phyloP scores from a whole-genome alignment of 2,113 vertebrate genomes.

The Pelodiscus sinensis region DNA sequence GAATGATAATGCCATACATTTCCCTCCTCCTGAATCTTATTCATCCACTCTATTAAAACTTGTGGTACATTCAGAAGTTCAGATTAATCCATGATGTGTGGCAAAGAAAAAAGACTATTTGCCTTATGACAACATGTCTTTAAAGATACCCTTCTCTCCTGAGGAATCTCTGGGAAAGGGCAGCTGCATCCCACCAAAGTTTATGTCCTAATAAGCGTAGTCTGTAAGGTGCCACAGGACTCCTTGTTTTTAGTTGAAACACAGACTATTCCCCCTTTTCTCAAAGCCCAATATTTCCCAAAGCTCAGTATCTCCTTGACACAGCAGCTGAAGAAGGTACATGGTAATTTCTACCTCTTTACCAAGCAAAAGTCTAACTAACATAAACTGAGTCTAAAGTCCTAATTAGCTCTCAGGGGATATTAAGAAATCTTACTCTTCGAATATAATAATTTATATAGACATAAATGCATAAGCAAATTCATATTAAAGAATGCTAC shows the following conservation, averaged over 20 bases:
- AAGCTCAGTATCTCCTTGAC: not conserved
- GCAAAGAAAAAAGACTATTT: not conserved
- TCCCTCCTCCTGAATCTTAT: not conserved
- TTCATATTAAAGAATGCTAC: not conserved
- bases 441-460: not conserved
- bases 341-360: not conserved
- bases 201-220: no score
- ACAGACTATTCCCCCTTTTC: not conserved
- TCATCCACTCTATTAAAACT: not conserved
- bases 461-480: not conserved
- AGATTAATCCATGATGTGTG: not conserved
- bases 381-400: not conserved
- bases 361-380: not conserved
- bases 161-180: not conserved
- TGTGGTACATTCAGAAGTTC: not conserved
- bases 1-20: not conserved
- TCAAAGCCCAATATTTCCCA: not conserved
- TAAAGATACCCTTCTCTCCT: not conserved
- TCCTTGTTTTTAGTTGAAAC: not conserved
- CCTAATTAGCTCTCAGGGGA: not conserved
- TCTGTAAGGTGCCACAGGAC: no score
- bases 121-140: not conserved
- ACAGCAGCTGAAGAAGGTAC: not conserved
- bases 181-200: no score
- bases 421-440: not conserved